Percentiles rank a stretch among this genome's conserved stretches.
Evolutionary conservation across 2,888 invertebrate species (phyloP).

Genomic region (Molanna angustata): DNA sequence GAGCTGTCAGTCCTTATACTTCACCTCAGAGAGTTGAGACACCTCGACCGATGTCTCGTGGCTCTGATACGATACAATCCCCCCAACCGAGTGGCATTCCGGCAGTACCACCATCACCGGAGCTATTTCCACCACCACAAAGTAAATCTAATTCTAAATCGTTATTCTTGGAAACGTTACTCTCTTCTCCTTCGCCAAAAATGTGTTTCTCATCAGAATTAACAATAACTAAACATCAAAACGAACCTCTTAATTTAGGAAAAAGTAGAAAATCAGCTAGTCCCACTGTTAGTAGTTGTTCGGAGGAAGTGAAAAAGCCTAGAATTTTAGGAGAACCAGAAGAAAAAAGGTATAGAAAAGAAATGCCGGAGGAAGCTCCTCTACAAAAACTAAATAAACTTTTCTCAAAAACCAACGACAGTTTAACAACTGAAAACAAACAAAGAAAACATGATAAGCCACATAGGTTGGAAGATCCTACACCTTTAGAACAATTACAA

Average conservation of each 20-base stretch:
- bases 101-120: slow-evolving; percentile 67
- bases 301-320: slow-evolving; percentile 65
- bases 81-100: slow-evolving; percentile 72
- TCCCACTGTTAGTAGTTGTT: slow-evolving; percentile 71
- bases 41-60: slow-evolving; percentile 63
- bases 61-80: slow-evolving; percentile 70
- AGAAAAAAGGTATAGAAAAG: slow-evolving; percentile 45
- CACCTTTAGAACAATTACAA: slow-evolving; percentile 69
- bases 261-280: slow-evolving; percentile 66
- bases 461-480: slow-evolving; percentile 50
- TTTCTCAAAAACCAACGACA: slow-evolving; percentile 43
- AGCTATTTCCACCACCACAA: slow-evolving; percentile 56
- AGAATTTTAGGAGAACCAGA: slow-evolving; percentile 53
- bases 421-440: slow-evolving; percentile 28
- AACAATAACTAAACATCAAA: slow-evolving; percentile 56
- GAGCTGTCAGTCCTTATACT: slow-evolving; percentile 46
- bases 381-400: slow-evolving; percentile 47
- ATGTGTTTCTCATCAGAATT: slow-evolving; percentile 56
- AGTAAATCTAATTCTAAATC: slow-evolving; percentile 51
- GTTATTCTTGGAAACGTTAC: slow-evolving; percentile 60
- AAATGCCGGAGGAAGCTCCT: slow-evolving; percentile 41
- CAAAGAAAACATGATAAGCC: slow-evolving; percentile 36
- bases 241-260: slow-evolving; percentile 68
- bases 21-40: slow-evolving; percentile 50
- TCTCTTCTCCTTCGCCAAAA: slow-evolving; percentile 59